Evolutionary conservation across 2,113 vertebrate genomes (phyloP), one percentile per base, ranked within the genome.

Genomic region (Mus pahari): DNA sequence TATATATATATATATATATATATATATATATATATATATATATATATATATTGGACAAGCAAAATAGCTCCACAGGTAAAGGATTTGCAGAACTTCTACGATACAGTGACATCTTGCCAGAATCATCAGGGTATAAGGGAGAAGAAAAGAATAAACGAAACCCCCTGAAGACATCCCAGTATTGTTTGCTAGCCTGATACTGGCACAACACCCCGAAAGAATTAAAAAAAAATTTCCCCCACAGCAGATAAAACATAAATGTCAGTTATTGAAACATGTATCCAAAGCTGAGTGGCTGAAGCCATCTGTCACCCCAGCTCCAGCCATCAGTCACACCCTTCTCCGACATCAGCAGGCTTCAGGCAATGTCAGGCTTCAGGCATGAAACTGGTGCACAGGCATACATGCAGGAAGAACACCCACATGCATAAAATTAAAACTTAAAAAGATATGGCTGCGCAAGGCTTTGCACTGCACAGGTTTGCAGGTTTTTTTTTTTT

Each of bases 191-290:
- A 86, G 66, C n/a, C 20, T 26, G 48, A 66, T 9, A 6, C 2
- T 22, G 64, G 0, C 82, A 79, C 97, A 96, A 89, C 89, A 39
- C 89, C 91, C 90, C 91, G 5, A n/a, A 95, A 78, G 93, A 98
- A 97, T 0, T 73, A 10, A 22, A 78, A 92, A 78, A 92, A 53
- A 50, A 33, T 19, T 82, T 39, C 0, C 64, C 50, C 20, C 66
- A 31, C 3, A 75, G 86, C 48, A 94, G 86, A 68, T 93, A 53
- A 64, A 92, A 97, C 82, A 73, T 33, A 91, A 96, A 94, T 92
- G 60, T 71, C 91, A 82, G 78, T 95, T 94, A 97, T 45, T 92
- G 31, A 93, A 92, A 97, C 94, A 36, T 24, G 62, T 31, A 60
- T 66, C 70, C 83, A 36, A 89, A 94, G 94, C 70, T 1, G 13